phyloP scores from a whole-genome alignment of 2,797 vertebrate species.

The Girardinus metallicus region DNA sequence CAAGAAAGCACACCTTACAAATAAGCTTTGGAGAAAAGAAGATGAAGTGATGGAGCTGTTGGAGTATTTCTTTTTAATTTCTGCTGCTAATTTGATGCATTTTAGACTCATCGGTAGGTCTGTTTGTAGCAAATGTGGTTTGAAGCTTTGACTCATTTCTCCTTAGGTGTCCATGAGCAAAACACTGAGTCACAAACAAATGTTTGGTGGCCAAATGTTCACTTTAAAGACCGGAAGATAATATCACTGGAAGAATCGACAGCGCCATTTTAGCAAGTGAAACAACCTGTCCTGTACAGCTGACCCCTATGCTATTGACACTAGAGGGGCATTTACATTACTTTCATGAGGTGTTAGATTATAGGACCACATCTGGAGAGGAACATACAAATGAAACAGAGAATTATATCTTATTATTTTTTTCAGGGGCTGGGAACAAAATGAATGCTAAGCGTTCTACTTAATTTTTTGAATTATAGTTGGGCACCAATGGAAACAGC shows the following conservation, averaged over 20 bases:
- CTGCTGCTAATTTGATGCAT: conserved; percentile 11
- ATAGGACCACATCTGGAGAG: background rate
- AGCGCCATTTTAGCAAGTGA: background rate
- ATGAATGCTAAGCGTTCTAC: background rate
- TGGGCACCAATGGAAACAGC: background rate
- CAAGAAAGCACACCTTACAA: conserved; percentile 52
- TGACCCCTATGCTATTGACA: background rate
- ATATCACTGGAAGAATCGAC: conserved; percentile 21
- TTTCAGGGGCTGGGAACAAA: background rate
- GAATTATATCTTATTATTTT: background rate
- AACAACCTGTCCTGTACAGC: background rate
- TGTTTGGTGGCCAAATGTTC: background rate
- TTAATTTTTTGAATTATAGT: background rate
- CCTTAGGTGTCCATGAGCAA: background rate
- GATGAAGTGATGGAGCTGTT: conserved; percentile 1
- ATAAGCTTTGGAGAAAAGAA: conserved; percentile 31
- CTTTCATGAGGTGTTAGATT: background rate
- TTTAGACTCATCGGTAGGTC: background rate
- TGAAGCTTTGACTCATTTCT: background rate
- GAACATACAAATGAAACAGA: background rate
- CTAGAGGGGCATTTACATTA: background rate
- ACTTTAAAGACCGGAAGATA: conserved; percentile 14
- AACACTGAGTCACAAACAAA: background rate
- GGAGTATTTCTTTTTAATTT: conserved; percentile 8
- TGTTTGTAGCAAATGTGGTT: background rate